These are phyloP conservation scores for Anolis sagrei DNA, from an alignment of 2,113 vertebrate species.

Conservation along the genomic window DNA sequence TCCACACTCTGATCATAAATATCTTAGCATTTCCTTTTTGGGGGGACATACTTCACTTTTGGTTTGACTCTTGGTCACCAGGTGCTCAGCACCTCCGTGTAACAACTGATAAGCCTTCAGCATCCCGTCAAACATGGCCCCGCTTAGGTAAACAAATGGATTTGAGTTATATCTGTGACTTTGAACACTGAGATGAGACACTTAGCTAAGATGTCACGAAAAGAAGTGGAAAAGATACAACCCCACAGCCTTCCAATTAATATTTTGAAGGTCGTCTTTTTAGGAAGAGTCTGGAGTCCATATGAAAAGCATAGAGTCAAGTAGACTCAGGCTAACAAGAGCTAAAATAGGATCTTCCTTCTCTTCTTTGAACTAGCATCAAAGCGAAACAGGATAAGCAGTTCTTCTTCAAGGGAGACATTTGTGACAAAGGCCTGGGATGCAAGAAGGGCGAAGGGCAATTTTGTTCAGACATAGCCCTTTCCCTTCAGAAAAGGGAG, in stretches of 20 bases:
- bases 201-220: neutral
- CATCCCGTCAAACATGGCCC: conserved; percentile 31
- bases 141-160: neutral
- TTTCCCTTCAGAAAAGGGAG: conserved; percentile 51
- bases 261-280: conserved; percentile 63
- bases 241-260: conserved; percentile 61
- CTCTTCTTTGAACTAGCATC: conserved; percentile 75
- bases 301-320: conserved; percentile 64
- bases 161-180: conserved; percentile 24
- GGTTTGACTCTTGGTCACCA: conserved; percentile 11
- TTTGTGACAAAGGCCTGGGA: conserved; percentile 64
- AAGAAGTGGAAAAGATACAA: conserved; percentile 20
- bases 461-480: conserved; percentile 66
- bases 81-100: conserved; percentile 21
- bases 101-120: conserved; percentile 27
- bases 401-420: conserved; percentile 68
- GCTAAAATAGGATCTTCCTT: conserved; percentile 68
- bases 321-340: conserved; percentile 51
- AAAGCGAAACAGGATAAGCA: conserved; percentile 80
- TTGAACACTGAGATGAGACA: conserved; percentile 1
- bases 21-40: conserved; percentile 26
- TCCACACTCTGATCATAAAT: conserved; percentile 26
- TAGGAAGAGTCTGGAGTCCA: conserved; percentile 57
- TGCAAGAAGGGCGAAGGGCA: conserved; percentile 68
- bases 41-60: conserved; percentile 1